phyloP scores from a whole-genome alignment of 2,888 invertebrate genomes.

The Mythimna ferrago region DNA sequence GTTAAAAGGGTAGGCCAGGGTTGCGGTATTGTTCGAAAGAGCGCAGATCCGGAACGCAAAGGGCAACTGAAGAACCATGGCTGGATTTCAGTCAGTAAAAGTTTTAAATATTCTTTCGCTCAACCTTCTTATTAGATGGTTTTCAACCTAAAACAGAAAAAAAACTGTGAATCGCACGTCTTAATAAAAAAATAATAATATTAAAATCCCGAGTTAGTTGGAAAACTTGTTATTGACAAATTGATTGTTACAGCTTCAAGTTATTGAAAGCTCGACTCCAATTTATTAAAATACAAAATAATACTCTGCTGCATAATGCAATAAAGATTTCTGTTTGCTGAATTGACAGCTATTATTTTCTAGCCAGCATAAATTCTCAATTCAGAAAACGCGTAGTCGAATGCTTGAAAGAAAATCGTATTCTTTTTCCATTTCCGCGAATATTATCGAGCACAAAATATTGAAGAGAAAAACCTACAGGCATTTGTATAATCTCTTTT shows the following conservation, averaged over 20 bases:
- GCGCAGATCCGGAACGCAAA: too few relatives aligned
- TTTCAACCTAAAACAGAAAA: too few relatives aligned
- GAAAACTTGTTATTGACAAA: conserved; percentile 8
- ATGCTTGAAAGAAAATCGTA: conserved; percentile 15
- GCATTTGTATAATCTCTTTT: conserved; percentile 15
- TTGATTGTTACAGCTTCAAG: conserved; percentile 10
- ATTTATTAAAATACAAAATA: conserved; percentile 9
- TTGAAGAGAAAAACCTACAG: conserved; percentile 7
- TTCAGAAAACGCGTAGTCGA: not conserved
- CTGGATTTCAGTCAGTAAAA: too few relatives aligned
- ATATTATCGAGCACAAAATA: conserved; percentile 11
- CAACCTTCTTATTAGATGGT: too few relatives aligned
- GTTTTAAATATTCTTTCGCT: too few relatives aligned
- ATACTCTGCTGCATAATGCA: conserved; percentile 11
- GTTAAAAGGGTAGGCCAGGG: not conserved
- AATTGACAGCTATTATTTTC: conserved; percentile 32
- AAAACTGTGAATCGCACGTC: not conserved
- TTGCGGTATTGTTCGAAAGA: too few relatives aligned
- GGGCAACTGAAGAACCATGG: too few relatives aligned
- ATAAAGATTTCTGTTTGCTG: conserved; percentile 8
- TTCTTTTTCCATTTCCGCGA: conserved; percentile 20
- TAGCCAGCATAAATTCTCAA: conserved; percentile 18
- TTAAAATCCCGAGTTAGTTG: not conserved
- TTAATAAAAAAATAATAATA: not conserved
- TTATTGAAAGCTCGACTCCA: not conserved